Base-by-base conservation (phyloP, 2,113 vertebrate species). In the Mustela lutreola region DNA sequence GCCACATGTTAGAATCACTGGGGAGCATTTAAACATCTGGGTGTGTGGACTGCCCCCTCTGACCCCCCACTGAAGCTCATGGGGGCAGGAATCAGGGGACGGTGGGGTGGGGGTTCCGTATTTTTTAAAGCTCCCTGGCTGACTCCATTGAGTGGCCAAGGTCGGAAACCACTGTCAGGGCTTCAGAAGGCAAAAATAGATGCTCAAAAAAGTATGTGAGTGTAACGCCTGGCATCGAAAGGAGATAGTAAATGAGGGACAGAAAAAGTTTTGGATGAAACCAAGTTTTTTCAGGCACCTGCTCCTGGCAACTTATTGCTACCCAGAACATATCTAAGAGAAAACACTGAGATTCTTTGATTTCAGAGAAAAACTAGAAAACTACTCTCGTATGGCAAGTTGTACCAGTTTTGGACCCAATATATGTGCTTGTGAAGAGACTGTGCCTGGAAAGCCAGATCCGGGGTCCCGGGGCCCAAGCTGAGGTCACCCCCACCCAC, bases 1-100 rank as follows among this genome's bases (percentile, higher is more conserved):
- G 48, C 50, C 24, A 5, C 1, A 4, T 0, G 0, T 12, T 39
- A 50, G 82, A n/a, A 3, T 79, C 14, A 0, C 18, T 0, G 0
- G 9, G 85, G 70, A 42, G 14, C 10, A 2, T 78, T 36, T 8
- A 4, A 26, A 48, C 33, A 65, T 5, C 42, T 39, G 53, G 24
- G 11, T 53, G 33, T 50, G 36, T 26, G 10, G 63, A 26, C 76
- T 11, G 0, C 2, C 3, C 3, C 8, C 36, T 36, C 53, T n/a
- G 36, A 79, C 60, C 2, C 62, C 58, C 19, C 5, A 7, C 26
- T 0, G 0, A 65, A 8, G 60, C 28, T 56, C 22, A 16, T 28
- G 39, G 92, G 92, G 71, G 31, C 39, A 36, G 39, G 16, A 39
- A 28, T 18, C 1, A 4, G 28, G 28, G 45, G 31, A 16, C 8